A percentile compares a stretch with the other conserved stretches of the same genome.
Conservation (phyloP, 2,888 invertebrate species). For the Macrophya alboannulata region DNA sequence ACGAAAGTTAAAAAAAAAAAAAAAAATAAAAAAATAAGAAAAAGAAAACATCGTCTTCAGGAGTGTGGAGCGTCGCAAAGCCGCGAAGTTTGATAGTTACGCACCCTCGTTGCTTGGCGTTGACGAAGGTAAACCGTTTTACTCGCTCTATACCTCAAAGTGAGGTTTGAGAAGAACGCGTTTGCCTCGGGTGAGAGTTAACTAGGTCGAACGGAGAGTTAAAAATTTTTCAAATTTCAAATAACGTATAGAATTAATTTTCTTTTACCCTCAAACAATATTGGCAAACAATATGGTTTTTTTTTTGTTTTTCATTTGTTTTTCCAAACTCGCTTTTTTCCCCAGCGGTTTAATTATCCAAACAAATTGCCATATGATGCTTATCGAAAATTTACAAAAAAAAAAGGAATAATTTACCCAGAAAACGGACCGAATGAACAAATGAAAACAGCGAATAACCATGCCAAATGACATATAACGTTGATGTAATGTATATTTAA, state of each 20-base stretch:
- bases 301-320: not conserved
- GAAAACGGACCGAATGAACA: not conserved
- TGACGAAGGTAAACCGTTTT: conserved; percentile 54
- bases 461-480: not conserved
- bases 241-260: not conserved
- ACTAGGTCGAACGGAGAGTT: conserved; percentile 21
- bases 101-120: conserved; percentile 50
- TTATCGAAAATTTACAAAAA: not conserved
- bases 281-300: not conserved
- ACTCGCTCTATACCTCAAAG: conserved; percentile 42
- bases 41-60: conserved; percentile 11
- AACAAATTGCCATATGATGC: not conserved
- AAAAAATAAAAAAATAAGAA: not conserved
- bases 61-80: conserved; percentile 21
- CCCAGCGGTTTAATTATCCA: not conserved
- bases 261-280: not conserved
- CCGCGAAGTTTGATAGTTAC: conserved; percentile 45
- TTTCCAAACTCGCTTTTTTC: not conserved
- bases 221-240: conserved; percentile 2
- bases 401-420: not conserved
- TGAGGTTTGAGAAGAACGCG: not conserved
- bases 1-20: not conserved
- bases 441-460: not conserved
- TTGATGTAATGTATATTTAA: not conserved
- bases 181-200: not conserved